Base-by-base conservation (phyloP, 2,888 invertebrate species). In the Rotaria macrura region DNA sequence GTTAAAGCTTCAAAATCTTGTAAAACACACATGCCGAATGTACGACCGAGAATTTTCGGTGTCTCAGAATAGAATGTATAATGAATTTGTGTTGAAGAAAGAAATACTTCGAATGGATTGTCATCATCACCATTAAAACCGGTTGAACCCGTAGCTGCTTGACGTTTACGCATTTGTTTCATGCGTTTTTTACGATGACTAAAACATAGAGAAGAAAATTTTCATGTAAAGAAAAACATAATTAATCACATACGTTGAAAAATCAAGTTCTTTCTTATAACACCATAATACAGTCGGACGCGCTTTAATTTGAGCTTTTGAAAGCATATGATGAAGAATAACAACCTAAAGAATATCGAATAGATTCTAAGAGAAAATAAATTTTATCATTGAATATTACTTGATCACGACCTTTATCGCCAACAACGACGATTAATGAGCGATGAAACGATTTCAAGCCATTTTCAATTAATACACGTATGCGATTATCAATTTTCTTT, bases 21-120 rank as follows among this genome's bases (percentile, higher is more conserved):
- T 87, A 98, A 92, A 65, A 98, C 94, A 92, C 97, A 96, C 92
- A 96, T 95, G 85, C 96, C 96, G 91, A 95, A 99, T 0, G 99
- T 99, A 89, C 96, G 96, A 86, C 99, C 99, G 0, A 99, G 93
- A 91, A 99, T 96, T 88, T 96, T 95, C 90, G 98, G 97, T 0
- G 97, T 97, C 91, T 99, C 99, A 0, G 94, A 94, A 91, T 99
- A 99, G 91, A 97, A 99, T 89, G 97, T 94, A 87, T 97, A 99
- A 87, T 98, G 94, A 89, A 99, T 98, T 87, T 96, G 95, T 0
- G 98, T 98, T 0, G 97, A 95, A 0, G 96, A 94, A 87, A 99
- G 93, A 90, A 99, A 99, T 23, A 96, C 92, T 91, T 99, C 97
- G 92, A 99, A 98, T 0, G 97, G 94, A 90, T 98, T 96, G 88